Conservation (phyloP, 2,797 vertebrate species). For the Iguana delicatissima region DNA sequence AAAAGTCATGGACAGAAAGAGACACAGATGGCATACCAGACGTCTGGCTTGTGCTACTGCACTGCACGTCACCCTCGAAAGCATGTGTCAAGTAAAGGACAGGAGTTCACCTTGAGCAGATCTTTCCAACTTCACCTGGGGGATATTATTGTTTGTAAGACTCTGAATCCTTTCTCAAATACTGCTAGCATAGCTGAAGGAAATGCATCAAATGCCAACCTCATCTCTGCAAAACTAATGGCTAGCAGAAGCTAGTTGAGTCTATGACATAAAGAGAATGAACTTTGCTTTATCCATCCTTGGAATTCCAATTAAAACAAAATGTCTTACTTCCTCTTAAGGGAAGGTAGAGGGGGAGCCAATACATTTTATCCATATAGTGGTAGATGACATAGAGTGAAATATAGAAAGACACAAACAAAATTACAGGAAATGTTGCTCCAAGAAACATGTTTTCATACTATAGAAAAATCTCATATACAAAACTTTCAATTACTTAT, state of each 20-base stretch:
- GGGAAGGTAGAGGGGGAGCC: not conserved
- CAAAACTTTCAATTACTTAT: not conserved
- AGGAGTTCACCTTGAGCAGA: constrained; percentile 28
- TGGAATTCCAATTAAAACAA: constrained; percentile 30
- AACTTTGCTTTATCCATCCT: constrained; percentile 8
- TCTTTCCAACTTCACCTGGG: constrained; percentile 18
- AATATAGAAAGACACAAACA: constrained; percentile 29
- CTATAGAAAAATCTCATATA: not conserved
- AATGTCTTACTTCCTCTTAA: not conserved
- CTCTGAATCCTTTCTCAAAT: constrained; percentile 39
- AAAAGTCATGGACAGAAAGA: constrained; percentile 19
- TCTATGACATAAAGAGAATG: constrained; percentile 2
- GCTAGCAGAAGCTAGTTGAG: not conserved
- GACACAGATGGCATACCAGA: constrained; percentile 57
- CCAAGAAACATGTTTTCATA: not conserved
- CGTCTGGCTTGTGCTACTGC: not conserved
- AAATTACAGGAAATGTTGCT: constrained; percentile 25
- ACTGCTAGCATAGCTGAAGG: not conserved
- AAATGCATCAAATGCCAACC: constrained; percentile 44
- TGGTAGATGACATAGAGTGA: constrained; percentile 14
- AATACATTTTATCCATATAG: not conserved
- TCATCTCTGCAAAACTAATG: constrained; percentile 22
- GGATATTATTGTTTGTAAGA: constrained; percentile 32
- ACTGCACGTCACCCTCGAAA: constrained; percentile 21
- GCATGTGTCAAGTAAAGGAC: constrained; percentile 38